These are phyloP conservation scores for Chironomus tentans DNA, from an alignment of 2,888 invertebrate species.

Conservation along the genomic window DNA sequence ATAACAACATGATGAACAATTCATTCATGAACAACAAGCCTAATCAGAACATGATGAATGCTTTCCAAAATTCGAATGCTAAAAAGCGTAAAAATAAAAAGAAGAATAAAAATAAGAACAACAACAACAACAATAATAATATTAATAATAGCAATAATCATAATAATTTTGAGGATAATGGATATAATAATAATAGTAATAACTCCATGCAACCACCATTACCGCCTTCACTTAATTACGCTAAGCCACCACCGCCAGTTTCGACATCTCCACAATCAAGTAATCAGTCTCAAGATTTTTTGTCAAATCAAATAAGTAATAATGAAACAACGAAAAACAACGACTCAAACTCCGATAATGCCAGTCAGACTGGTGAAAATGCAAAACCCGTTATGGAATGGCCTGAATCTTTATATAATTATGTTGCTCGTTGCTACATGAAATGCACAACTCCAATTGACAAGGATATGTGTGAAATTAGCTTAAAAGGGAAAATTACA, in stretches of 20 bases:
- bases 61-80: constrained; percentile 33
- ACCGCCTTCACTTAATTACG: constrained; percentile 43
- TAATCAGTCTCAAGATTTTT: no score
- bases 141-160: constrained; percentile 34
- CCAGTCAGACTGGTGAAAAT: not conserved
- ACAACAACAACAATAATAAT: no score
- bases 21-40: no score
- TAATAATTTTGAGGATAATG: constrained; percentile 30
- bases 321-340: not conserved
- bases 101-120: constrained; percentile 32
- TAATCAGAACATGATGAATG: constrained; percentile 28
- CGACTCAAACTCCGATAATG: not conserved
- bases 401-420: constrained; percentile 73
- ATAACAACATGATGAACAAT: no score
- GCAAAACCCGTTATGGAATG: constrained; percentile 45
- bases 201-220: constrained; percentile 52
- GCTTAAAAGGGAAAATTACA: constrained; percentile 88
- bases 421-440: constrained; percentile 85
- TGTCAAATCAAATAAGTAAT: constrained; percentile 5
- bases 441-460: constrained; percentile 82
- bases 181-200: constrained; percentile 38
- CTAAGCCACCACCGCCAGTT: constrained; percentile 39
- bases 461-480: constrained; percentile 88
- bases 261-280: constrained; percentile 29
- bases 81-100: constrained; percentile 35